Conservation (phyloP, 2,888 invertebrate species). For the Pasiphila rectangulata region DNA sequence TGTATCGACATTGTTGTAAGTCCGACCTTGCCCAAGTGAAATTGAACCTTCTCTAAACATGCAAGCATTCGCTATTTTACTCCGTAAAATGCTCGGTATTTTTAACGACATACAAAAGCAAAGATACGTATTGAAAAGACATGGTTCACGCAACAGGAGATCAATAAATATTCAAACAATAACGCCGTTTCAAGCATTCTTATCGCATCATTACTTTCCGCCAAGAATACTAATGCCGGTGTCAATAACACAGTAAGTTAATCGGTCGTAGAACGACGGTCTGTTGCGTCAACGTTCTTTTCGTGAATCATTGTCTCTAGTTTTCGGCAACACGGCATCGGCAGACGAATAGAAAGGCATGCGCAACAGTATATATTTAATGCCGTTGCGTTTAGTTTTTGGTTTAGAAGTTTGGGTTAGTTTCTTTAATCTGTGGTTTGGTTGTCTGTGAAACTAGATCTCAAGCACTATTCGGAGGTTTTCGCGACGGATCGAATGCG, state of each 20-base stretch:
- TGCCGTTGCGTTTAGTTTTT: neutral
- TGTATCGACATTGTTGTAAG: too few relatives aligned
- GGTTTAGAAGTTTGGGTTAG: too few relatives aligned
- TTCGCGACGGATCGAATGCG: too few relatives aligned
- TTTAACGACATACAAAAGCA: too few relatives aligned
- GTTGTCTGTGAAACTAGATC: too few relatives aligned
- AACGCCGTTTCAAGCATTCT: conserved; percentile 15
- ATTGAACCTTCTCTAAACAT: too few relatives aligned
- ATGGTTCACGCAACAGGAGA: neutral
- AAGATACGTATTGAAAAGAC: too few relatives aligned
- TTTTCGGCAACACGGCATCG: conserved; percentile 14
- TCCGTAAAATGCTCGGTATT: too few relatives aligned
- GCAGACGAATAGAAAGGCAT: conserved; percentile 31
- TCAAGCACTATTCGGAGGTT: too few relatives aligned
- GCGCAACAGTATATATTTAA: conserved; percentile 16
- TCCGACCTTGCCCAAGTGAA: too few relatives aligned
- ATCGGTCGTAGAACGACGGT: conserved; percentile 23
- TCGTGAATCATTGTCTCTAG: conserved; percentile 27
- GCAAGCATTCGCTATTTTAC: too few relatives aligned
- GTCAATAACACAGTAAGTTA: conserved; percentile 31
- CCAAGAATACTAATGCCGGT: conserved; percentile 31
- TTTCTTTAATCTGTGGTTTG: too few relatives aligned
- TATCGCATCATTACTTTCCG: conserved; percentile 25
- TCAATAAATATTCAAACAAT: neutral
- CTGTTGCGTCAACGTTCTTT: conserved; percentile 8